Evolutionary conservation across 2,797 vertebrate genomes (phyloP).

Genomic region (Sebastes paucispinis): DNA sequence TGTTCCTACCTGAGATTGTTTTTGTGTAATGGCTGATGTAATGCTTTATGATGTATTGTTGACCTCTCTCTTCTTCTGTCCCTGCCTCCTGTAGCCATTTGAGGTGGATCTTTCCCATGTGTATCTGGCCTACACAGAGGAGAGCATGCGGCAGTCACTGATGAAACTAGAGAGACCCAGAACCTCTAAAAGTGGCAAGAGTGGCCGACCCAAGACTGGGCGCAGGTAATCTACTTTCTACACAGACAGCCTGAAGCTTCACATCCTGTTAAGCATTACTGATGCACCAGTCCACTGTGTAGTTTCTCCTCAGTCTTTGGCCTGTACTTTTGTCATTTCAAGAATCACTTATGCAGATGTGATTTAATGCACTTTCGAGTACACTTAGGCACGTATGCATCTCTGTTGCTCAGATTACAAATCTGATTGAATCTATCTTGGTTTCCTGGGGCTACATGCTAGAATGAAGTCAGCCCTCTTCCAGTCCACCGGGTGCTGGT

Average conservation of each 20-base stretch:
- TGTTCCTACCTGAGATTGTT: neutral
- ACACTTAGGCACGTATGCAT: neutral
- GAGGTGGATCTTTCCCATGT: conserved; percentile 97
- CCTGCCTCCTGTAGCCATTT: conserved; percentile 85
- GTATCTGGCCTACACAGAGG: conserved; percentile 96
- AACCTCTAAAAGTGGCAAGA: conserved; percentile 92
- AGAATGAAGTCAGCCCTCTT: neutral
- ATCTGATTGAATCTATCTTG: neutral
- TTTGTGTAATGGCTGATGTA: neutral
- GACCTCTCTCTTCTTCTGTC: conserved; percentile 1
- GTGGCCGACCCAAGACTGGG: conserved; percentile 90
- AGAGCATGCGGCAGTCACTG: conserved; percentile 95
- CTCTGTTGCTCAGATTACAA: neutral
- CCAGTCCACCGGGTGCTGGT: neutral
- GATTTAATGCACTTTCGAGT: neutral
- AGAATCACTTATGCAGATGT: neutral
- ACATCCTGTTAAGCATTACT: neutral
- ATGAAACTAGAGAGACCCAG: conserved; percentile 96
- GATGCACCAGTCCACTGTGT: neutral
- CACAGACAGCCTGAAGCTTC: neutral
- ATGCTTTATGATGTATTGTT: neutral
- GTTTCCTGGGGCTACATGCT: neutral
- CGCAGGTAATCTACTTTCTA: conserved; percentile 84
- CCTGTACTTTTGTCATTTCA: neutral
- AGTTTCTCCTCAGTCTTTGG: neutral